Base-by-base conservation (phyloP, 2,888 invertebrate species). In the Gasteruption jaculator region DNA sequence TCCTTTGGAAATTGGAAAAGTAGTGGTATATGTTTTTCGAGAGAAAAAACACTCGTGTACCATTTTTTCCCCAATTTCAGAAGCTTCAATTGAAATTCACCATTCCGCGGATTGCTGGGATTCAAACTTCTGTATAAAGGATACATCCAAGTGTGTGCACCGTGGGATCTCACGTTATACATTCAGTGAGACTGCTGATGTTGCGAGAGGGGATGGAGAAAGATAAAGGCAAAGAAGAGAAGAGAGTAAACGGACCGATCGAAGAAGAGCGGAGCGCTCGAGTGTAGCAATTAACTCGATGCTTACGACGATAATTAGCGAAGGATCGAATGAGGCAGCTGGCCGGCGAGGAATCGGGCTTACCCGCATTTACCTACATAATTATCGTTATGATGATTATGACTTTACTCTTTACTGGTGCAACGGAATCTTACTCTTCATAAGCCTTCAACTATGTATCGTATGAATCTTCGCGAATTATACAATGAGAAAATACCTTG, bases 281-380 rank as follows among this genome's bases (percentile, higher is more conserved):
- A 58, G 57, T 56, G 53, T 54, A 61, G 63, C 67, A 68, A 68
- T 68, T 67, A 68, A 65, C 58, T 54, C 56, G 56, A 53, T 61
- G 60, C 61, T 67, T 61, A 62, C 61, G 63, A 65, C 49, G 65
- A 63, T 67, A 67, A 68, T 68, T 68, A 68, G 63, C 57, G 52
- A 50, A 57, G 60, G 61, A 60, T 63, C 59, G 63, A 63, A 64
- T 53, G 52, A 63, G 61, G 61, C 67, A 68, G 66, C 61, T 68
- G 67, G 67, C 36, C 55, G 56, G 62, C 65, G 62, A 43, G 55
- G 51, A 56, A 53, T 56, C 51, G 49, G 39, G 38, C 52, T 41
- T 50, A 40, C 41, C 49, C 51, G 49, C 63, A 66, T 65, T 66
- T 65, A 65, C 63, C 63, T 63, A 63, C 60, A 60, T 66, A 63